Conservation (phyloP, 30 jellyfish, hydroid and myxozoan species). For the Sanderia malayensis region DNA sequence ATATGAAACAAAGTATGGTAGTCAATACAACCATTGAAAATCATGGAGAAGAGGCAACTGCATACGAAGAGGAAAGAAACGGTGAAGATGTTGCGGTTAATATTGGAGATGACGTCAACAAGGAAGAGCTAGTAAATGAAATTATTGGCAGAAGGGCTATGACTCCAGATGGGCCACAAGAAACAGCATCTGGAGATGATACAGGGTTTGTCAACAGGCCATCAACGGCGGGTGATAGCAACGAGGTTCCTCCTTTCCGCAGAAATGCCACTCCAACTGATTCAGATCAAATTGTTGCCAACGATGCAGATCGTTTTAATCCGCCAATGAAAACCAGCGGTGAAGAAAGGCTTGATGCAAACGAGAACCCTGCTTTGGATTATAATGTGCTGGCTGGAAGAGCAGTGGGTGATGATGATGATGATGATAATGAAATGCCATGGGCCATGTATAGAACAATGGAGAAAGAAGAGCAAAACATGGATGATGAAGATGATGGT, state of each 20-base stretch:
- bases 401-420: slow-evolving; percentile 10
- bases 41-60: too few relatives aligned
- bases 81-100: too few relatives aligned
- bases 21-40: too few relatives aligned
- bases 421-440: slow-evolving; percentile 74
- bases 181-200: background rate
- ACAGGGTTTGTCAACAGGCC: background rate
- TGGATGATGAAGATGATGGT: slow-evolving; percentile 45
- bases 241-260: background rate
- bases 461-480: slow-evolving; percentile 27
- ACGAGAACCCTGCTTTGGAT: slow-evolving; percentile 22
- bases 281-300: background rate
- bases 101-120: background rate
- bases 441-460: slow-evolving; percentile 90
- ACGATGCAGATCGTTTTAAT: background rate
- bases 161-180: slow-evolving; percentile 25
- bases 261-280: background rate
- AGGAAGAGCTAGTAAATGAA: background rate
- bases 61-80: too few relatives aligned
- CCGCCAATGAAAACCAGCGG: background rate
- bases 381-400: slow-evolving; percentile 23
- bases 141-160: slow-evolving; percentile 4
- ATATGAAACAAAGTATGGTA: too few relatives aligned
- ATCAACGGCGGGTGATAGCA: background rate
- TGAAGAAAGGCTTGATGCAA: background rate